These are phyloP conservation scores for Dastarcus helophoroides DNA, from an alignment of 2,888 invertebrate genomes.

Conservation along the genomic window DNA sequence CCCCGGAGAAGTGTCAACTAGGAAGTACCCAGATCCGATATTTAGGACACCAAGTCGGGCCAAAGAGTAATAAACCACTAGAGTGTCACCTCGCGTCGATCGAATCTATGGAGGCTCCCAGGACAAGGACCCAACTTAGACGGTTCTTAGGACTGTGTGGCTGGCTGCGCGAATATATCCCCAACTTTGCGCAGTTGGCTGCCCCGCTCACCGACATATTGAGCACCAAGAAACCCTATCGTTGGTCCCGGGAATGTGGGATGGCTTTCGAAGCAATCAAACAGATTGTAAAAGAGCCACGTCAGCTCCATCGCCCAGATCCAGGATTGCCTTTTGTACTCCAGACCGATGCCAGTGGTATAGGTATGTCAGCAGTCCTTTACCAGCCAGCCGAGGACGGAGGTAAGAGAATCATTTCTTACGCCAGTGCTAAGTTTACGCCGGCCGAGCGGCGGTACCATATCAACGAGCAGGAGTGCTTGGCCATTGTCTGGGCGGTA, in stretches of 20 bases:
- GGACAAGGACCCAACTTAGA: slow-evolving; percentile 10
- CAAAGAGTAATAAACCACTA: slow-evolving; percentile 10
- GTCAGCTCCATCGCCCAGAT: slow-evolving; percentile 15
- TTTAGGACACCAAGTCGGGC: neutral
- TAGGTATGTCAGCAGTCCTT: slow-evolving; percentile 18
- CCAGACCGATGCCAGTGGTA: slow-evolving; percentile 17
- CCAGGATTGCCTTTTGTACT: slow-evolving; percentile 13
- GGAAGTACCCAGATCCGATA: slow-evolving; percentile 4
- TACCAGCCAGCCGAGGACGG: slow-evolving; percentile 13
- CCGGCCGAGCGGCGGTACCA: slow-evolving; percentile 6
- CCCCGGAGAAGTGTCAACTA: slow-evolving; percentile 13
- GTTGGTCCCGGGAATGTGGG: neutral
- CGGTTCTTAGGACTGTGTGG: slow-evolving; percentile 17
- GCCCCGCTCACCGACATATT: slow-evolving; percentile 18
- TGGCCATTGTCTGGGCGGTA: slow-evolving; percentile 16
- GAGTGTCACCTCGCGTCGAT: slow-evolving; percentile 10
- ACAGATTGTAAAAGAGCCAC: slow-evolving; percentile 9
- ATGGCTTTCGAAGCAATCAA: slow-evolving; percentile 8
- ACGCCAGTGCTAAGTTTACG: slow-evolving; percentile 6
- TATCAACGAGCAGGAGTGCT: slow-evolving; percentile 10
- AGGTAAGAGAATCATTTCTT: slow-evolving; percentile 11
- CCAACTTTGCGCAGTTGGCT: slow-evolving; percentile 9
- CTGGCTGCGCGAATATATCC: slow-evolving; percentile 18
- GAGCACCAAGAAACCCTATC: neutral
- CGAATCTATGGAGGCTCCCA: slow-evolving; percentile 5